Conservation (phyloP, 2,113 vertebrate species). For the Paralichthys olivaceus region DNA sequence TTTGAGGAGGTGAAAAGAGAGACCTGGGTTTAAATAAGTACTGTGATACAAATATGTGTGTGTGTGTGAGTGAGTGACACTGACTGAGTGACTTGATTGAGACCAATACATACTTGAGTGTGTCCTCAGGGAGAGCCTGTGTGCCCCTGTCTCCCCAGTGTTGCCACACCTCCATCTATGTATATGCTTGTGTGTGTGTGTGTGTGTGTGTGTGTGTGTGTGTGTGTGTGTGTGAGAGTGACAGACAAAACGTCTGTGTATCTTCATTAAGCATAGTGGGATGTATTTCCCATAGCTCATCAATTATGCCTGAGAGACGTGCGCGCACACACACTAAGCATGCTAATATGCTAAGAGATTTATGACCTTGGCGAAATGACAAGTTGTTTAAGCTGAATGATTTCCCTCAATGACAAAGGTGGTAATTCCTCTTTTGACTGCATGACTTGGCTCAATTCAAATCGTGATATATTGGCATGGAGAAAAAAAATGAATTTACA, state of each 20-base stretch:
- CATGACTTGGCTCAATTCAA: constrained; percentile 56
- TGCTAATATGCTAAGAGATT: constrained; percentile 65
- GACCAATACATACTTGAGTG: constrained; percentile 35
- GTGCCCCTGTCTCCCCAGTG: constrained; percentile 4
- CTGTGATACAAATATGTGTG: constrained; percentile 10
- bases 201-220: constrained; percentile 8
- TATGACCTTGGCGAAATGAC: constrained; percentile 69
- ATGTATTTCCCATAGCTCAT: constrained; percentile 58
- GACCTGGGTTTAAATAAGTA: constrained; percentile 13
- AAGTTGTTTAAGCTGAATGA: constrained; percentile 67
- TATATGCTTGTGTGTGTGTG: background rate
- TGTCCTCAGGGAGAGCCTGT: constrained; percentile 19
- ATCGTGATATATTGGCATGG: constrained; percentile 54
- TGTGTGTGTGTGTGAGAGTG: constrained; percentile 2
- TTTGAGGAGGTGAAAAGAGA: background rate
- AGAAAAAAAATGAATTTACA: constrained; percentile 34
- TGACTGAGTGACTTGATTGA: constrained; percentile 36
- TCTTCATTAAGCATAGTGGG: constrained; percentile 61
- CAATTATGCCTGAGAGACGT: constrained; percentile 59
- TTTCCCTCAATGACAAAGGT: constrained; percentile 67
- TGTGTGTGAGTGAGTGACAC: constrained; percentile 9
- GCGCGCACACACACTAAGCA: constrained; percentile 23
- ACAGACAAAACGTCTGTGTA: constrained; percentile 28
- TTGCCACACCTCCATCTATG: background rate
- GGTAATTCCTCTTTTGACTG: constrained; percentile 71